Conservation (phyloP, 1,140 invertebrate genomes). For the Megalopta genalis region DNA sequence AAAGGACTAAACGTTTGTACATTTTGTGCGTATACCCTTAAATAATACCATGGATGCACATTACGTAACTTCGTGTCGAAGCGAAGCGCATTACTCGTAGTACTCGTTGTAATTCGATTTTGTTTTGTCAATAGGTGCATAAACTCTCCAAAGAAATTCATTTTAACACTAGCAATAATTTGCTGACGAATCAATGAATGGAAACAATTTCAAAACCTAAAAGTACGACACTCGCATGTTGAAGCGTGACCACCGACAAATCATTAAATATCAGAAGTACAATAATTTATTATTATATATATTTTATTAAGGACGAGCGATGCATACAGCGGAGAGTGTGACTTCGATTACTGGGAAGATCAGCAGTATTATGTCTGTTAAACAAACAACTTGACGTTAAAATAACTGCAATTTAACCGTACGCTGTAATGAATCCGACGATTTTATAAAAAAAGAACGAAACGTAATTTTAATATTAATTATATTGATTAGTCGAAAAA, state of each 20-base stretch:
- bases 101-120: not conserved
- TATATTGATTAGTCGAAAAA: slow-evolving; percentile 20
- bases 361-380: slow-evolving; percentile 54
- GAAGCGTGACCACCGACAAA: slow-evolving; percentile 36
- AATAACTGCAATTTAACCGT: slow-evolving; percentile 10
- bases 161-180: slow-evolving; percentile 14
- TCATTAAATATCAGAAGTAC: slow-evolving; percentile 53
- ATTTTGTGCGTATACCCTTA: slow-evolving; percentile 8
- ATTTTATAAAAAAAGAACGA: slow-evolving; percentile 20
- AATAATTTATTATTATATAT: slow-evolving; percentile 53
- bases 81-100: not conserved
- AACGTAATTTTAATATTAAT: slow-evolving; percentile 7
- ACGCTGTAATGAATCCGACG: slow-evolving; percentile 1
- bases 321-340: slow-evolving; percentile 22
- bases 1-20: slow-evolving; percentile 82
- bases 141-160: slow-evolving; percentile 1
- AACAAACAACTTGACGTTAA: not conserved
- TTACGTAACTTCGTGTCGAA: slow-evolving; percentile 6
- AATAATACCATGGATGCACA: not conserved
- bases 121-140: not conserved
- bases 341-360: slow-evolving; percentile 23
- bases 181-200: slow-evolving; percentile 24
- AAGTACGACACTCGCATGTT: slow-evolving; percentile 29
- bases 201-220: slow-evolving; percentile 43
- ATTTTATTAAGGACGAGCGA: slow-evolving; percentile 41